Conservation (phyloP, 2,888 invertebrate genomes). For the Dione vanillae region DNA sequence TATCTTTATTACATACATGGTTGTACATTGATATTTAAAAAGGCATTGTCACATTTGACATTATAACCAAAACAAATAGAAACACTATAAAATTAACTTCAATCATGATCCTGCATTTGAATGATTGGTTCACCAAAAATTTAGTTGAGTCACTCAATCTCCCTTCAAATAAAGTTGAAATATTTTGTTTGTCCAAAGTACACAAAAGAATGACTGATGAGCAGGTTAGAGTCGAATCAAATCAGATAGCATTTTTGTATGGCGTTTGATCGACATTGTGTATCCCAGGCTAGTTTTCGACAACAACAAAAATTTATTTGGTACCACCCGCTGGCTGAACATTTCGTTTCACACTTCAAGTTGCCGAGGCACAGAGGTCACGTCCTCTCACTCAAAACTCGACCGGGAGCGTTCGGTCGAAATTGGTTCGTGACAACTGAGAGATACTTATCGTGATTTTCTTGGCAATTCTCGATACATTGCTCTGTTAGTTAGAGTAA, state of each 20-base stretch:
- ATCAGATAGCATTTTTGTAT: slow-evolving; percentile 59
- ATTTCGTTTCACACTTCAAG: slow-evolving; percentile 80
- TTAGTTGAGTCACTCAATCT: slow-evolving; percentile 44
- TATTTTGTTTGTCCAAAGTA: slow-evolving; percentile 51
- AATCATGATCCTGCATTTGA: slow-evolving; percentile 19
- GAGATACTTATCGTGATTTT: slow-evolving; percentile 83
- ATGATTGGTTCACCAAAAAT: slow-evolving; percentile 25
- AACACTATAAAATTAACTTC: not conserved
- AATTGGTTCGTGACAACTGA: slow-evolving; percentile 82
- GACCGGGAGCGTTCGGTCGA: slow-evolving; percentile 76
- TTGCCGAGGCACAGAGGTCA: slow-evolving; percentile 75
- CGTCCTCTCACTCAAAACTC: slow-evolving; percentile 80
- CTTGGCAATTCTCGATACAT: slow-evolving; percentile 79
- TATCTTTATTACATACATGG: no score
- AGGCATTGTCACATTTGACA: not conserved
- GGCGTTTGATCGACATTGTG: slow-evolving; percentile 80
- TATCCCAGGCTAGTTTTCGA: slow-evolving; percentile 68
- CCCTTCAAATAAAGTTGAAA: slow-evolving; percentile 44
- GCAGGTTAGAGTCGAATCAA: slow-evolving; percentile 53
- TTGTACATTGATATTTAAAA: not conserved
- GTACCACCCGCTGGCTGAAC: slow-evolving; percentile 77
- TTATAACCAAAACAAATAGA: not conserved
- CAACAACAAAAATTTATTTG: slow-evolving; percentile 62
- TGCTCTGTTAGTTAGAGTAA: slow-evolving; percentile 71
- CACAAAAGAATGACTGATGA: slow-evolving; percentile 71